These are phyloP conservation scores for Sebastes umbrosus DNA, from an alignment of 2,797 vertebrate genomes.

Conservation along the genomic window DNA sequence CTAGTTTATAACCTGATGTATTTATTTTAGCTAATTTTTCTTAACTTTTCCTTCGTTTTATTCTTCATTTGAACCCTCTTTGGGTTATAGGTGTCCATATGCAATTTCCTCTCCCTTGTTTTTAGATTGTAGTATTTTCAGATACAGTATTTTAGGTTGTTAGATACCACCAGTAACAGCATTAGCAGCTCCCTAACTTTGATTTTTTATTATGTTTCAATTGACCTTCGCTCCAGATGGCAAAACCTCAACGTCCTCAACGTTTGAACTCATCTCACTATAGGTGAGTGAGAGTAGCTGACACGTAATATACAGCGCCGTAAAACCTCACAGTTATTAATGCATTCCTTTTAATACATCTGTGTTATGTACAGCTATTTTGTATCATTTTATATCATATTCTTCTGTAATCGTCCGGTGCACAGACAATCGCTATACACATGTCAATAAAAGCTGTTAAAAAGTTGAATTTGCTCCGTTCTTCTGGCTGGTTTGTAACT, in stretches of 20 bases:
- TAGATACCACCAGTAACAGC: slow-evolving; percentile 33
- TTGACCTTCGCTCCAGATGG: slow-evolving; percentile 31
- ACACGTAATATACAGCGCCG: slow-evolving; percentile 51
- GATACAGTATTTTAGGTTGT: slow-evolving; percentile 46
- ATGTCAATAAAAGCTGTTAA: slow-evolving; percentile 83
- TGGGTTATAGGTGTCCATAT: slow-evolving; percentile 33
- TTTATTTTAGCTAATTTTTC: slow-evolving; percentile 26
- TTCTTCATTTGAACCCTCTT: slow-evolving; percentile 7
- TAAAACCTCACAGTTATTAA: slow-evolving; percentile 68
- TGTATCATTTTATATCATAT: slow-evolving; percentile 75
- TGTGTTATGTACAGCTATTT: slow-evolving; percentile 67
- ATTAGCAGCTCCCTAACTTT: slow-evolving; percentile 33
- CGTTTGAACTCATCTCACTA: slow-evolving; percentile 42
- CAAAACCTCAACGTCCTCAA: slow-evolving; percentile 52
- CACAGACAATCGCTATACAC: slow-evolving; percentile 85
- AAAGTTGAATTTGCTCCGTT: slow-evolving; percentile 21
- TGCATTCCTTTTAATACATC: slow-evolving; percentile 70
- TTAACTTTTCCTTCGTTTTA: background rate
- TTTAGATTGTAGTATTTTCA: slow-evolving; percentile 33
- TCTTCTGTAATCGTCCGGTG: slow-evolving; percentile 79
- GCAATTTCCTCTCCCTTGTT: slow-evolving; percentile 30
- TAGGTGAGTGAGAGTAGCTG: slow-evolving; percentile 48
- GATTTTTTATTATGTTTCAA: background rate
- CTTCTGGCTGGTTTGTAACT: background rate
- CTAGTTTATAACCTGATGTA: slow-evolving; percentile 19